Evolutionary conservation across 1,140 invertebrate species (phyloP).

Genomic region (Apocrypta bakeri): DNA sequence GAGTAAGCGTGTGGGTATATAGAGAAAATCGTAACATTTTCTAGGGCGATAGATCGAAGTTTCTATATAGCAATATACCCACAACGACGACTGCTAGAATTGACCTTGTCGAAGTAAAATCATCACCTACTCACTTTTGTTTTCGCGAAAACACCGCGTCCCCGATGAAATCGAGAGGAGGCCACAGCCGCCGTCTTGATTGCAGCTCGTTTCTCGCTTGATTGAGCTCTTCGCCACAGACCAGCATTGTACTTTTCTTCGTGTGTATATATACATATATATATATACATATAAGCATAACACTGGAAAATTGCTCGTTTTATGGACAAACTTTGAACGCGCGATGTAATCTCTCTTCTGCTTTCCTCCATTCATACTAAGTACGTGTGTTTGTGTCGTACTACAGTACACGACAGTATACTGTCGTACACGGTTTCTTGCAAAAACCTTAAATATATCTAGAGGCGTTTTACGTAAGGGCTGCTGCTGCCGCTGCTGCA

Average conservation of each 20-base stretch:
- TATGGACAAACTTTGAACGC: not conserved
- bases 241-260: not conserved
- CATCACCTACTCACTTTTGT: constrained; percentile 7
- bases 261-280: not conserved
- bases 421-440: not conserved
- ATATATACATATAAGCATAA: not conserved
- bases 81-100: not conserved
- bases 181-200: not conserved
- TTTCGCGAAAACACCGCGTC: not conserved
- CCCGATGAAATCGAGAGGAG: constrained; percentile 1
- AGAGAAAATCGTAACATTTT: not conserved
- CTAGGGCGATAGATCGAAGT: not conserved
- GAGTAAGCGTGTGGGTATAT: not conserved
- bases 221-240: not conserved
- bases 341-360: not conserved
- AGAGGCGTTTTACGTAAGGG: not conserved
- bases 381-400: not conserved
- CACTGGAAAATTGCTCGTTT: not conserved
- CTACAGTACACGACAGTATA: too few relatives aligned
- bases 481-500: too few relatives aligned
- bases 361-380: not conserved
- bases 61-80: not conserved
- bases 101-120: not conserved
- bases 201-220: constrained; percentile 13
- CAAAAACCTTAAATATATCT: not conserved